Percentiles rank a stretch among this genome's conserved stretches.
These are phyloP conservation scores for Triplophysa siluroides DNA, from an alignment of 2,113 vertebrate genomes.

Conservation along the genomic window DNA sequence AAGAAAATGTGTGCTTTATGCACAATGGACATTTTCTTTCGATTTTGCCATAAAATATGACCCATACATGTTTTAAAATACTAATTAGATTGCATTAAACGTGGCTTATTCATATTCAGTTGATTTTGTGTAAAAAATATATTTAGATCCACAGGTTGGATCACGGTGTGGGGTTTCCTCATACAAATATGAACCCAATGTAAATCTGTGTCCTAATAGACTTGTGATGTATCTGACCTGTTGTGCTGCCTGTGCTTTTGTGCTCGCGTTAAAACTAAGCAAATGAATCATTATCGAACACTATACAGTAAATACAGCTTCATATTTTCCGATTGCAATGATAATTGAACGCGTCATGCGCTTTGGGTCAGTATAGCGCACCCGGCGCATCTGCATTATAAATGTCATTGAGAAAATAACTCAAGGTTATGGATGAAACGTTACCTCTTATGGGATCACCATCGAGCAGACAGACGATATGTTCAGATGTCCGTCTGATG, in stretches of 20 bases:
- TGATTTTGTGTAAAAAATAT: too few relatives aligned
- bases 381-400: background rate
- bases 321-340: background rate
- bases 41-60: background rate
- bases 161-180: background rate
- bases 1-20: too few relatives aligned
- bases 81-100: background rate
- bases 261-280: background rate
- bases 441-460: constrained; percentile 26
- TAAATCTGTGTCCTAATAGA: background rate
- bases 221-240: background rate
- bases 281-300: background rate
- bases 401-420: background rate
- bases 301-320: background rate
- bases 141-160: too few relatives aligned
- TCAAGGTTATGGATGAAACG: constrained; percentile 27
- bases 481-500: background rate
- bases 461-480: constrained; percentile 21
- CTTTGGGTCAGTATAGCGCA: background rate
- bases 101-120: background rate
- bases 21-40: background rate
- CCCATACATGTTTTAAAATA: background rate
- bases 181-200: background rate
- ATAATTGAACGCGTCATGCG: background rate
- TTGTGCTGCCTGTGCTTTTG: background rate